phyloP scores from a whole-genome alignment of 2,888 invertebrate genomes.

The Hirtodrosophila confusa region DNA sequence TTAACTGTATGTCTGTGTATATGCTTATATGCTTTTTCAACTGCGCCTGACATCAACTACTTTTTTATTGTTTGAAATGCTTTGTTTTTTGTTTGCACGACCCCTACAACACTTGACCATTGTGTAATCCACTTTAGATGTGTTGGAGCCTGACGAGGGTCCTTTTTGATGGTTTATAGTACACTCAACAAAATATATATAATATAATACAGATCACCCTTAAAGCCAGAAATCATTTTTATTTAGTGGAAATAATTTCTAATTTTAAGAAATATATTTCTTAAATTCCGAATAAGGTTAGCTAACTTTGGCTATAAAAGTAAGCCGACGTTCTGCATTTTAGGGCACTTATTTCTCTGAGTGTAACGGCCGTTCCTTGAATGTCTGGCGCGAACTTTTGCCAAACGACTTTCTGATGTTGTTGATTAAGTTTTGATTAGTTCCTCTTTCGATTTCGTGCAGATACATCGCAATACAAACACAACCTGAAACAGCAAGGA shows the following conservation, averaged over 20 bases:
- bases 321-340: no score
- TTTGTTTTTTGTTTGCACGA: neutral
- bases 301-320: no score
- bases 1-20: slow-evolving; percentile 52
- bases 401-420: slow-evolving; percentile 72
- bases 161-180: neutral
- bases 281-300: no score
- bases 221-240: no score
- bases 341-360: no score
- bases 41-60: slow-evolving; percentile 33
- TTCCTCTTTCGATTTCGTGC: slow-evolving; percentile 22
- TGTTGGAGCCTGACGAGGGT: slow-evolving; percentile 24
- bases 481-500: slow-evolving; percentile 1
- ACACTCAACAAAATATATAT: no score
- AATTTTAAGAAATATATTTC: no score
- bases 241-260: no score
- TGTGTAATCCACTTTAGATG: slow-evolving; percentile 3
- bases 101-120: slow-evolving; percentile 12
- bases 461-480: slow-evolving; percentile 15
- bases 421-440: slow-evolving; percentile 75
- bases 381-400: slow-evolving; percentile 38
- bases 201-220: no score
- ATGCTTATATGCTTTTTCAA: slow-evolving; percentile 1
- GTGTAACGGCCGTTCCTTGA: slow-evolving; percentile 3
- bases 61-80: neutral